Conservation (phyloP, 2,797 vertebrate species). For the Zenarchopterus dispar region DNA sequence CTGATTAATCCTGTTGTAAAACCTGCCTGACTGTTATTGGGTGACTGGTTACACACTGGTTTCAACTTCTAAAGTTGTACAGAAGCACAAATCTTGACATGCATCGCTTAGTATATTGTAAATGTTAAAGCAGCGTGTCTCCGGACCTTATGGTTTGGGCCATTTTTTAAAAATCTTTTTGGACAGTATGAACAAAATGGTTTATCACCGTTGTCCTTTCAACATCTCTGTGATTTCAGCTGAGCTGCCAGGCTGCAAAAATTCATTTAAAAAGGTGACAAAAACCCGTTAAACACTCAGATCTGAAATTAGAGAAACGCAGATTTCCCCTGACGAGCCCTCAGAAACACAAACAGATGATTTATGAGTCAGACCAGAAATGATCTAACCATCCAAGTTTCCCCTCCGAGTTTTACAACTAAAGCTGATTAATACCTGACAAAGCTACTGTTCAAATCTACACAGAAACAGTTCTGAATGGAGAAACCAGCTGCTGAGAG, state of each 20-base stretch:
- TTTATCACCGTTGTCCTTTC: neutral
- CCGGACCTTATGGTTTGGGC: no score
- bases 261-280: neutral
- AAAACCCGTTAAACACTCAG: neutral
- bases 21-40: no score
- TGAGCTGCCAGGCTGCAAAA: neutral
- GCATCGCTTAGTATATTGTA: no score
- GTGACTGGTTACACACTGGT: no score
- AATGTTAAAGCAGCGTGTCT: no score
- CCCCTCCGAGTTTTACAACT: constrained; percentile 15
- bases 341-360: constrained; percentile 15
- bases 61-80: no score
- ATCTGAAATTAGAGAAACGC: neutral
- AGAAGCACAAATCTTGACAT: no score
- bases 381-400: constrained; percentile 7
- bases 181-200: no score
- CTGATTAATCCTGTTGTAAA: no score
- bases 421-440: constrained; percentile 19
- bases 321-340: neutral
- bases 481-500: constrained; percentile 43
- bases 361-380: constrained; percentile 20
- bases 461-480: constrained; percentile 30
- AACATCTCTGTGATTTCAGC: neutral
- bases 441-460: constrained; percentile 11
- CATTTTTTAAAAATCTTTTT: no score